These are phyloP conservation scores for Hormiphora californensis DNA, from an alignment of 37 sponge, comb jelly and placozoan genomes.

Conservation along the genomic window DNA sequence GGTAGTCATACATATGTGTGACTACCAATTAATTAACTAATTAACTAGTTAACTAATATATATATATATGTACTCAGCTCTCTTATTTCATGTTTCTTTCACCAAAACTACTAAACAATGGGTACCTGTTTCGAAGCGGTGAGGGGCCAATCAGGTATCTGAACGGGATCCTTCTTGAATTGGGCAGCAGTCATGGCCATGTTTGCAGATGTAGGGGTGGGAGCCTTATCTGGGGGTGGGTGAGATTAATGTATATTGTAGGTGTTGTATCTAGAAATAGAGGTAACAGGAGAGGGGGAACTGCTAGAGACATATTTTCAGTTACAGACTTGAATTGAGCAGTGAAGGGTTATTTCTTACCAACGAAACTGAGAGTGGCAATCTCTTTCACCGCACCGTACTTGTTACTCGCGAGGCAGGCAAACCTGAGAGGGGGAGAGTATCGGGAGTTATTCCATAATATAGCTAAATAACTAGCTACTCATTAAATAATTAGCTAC, in stretches of 20 bases:
- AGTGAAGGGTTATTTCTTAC: background rate
- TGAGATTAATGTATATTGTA: background rate
- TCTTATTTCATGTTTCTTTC: too few species aligned
- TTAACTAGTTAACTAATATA: too few species aligned
- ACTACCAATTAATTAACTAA: too few species aligned
- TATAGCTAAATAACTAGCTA: too few species aligned
- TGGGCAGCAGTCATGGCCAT: slow-evolving; percentile 21
- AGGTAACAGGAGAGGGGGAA: background rate
- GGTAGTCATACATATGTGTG: background rate
- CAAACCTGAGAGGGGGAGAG: too few species aligned
- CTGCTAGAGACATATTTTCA: background rate
- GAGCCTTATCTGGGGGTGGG: background rate
- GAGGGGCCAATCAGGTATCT: background rate
- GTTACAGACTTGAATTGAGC: background rate
- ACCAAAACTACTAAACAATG: too few species aligned
- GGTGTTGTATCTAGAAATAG: background rate
- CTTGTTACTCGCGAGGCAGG: background rate
- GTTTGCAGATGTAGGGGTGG: background rate
- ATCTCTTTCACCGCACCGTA: background rate
- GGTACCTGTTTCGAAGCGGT: too few species aligned
- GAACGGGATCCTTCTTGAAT: background rate
- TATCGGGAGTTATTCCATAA: too few species aligned
- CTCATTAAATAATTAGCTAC: too few species aligned
- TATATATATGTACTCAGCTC: too few species aligned
- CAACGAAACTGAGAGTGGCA: background rate